These are phyloP conservation scores for Teinopalpus imperialis DNA, from an alignment of 2,888 invertebrate species.

Conservation along the genomic window DNA sequence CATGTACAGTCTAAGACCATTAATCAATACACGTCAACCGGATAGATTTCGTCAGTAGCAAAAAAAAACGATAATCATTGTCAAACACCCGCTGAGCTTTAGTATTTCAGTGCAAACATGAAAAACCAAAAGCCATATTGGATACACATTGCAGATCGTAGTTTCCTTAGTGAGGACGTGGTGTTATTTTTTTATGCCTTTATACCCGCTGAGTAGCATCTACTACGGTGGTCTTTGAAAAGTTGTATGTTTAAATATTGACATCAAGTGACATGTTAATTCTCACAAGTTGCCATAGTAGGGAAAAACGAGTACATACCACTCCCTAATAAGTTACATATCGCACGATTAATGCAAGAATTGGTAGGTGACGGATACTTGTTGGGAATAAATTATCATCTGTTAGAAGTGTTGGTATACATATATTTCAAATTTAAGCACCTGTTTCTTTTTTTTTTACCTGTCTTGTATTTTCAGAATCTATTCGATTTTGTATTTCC, in stretches of 20 bases:
- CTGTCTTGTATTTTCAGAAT: slow-evolving; percentile 14
- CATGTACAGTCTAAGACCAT: slow-evolving; percentile 53
- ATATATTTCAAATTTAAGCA: too few species aligned
- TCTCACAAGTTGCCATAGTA: slow-evolving; percentile 6
- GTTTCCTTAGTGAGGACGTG: slow-evolving; percentile 27
- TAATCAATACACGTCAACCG: slow-evolving; percentile 66
- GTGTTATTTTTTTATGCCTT: slow-evolving; percentile 36
- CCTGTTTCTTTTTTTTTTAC: too few species aligned
- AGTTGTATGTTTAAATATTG: slow-evolving; percentile 28
- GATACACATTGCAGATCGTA: slow-evolving; percentile 23
- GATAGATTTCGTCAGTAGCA: slow-evolving; percentile 46
- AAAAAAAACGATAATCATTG: slow-evolving; percentile 38
- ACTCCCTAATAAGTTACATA: not conserved
- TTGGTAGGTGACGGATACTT: too few species aligned
- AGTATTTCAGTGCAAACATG: slow-evolving; percentile 36
- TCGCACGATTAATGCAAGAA: not conserved
- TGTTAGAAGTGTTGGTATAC: too few species aligned
- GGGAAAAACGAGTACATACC: slow-evolving; percentile 4
- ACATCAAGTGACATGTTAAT: slow-evolving; percentile 32
- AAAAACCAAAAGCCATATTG: slow-evolving; percentile 44
- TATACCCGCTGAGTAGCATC: slow-evolving; percentile 36
- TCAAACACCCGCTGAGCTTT: slow-evolving; percentile 46
- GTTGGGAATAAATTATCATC: too few species aligned
- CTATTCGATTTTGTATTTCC: slow-evolving; percentile 15
- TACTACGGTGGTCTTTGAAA: slow-evolving; percentile 35